Base-by-base conservation (phyloP, 1,140 invertebrate genomes). In the Chrysopa pallens region DNA sequence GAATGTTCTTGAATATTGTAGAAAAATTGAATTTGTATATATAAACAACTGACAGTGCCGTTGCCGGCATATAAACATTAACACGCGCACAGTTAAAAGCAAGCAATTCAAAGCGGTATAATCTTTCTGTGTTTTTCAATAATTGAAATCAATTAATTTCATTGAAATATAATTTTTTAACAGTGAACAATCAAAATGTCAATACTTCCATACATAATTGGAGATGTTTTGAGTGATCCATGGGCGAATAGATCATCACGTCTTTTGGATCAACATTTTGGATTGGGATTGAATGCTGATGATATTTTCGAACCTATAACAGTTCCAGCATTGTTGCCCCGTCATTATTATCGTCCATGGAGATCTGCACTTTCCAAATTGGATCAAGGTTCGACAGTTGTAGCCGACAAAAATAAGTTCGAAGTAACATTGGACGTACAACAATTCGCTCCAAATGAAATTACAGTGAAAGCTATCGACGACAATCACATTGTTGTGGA, bases 401-500 rank as follows among this genome's bases (percentile, higher is more conserved):
- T 45, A 39, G 56, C 62, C 0, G 67, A 75, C 15, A 63, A 67
- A 9, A 63, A 76, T 8, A 70, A 71, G 17, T 73, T 74, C 44
- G 61, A 70, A 50, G 66, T 70, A 8, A 67, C 68, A 23, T 56
- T 81, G 42, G 79, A 84, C 52, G 70, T 84, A 6, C 68, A 75
- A 39, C 75, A 80, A 47, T 85, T 82, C 57, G 73, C 73, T 43
- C 80, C 82, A 0, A 76, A 83, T 33, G 80, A 85, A 56, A 73
- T 86, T 6, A 72, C 63, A 13, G 75, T 87, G 1, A 86, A 81
- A 55, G 76, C 77, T 0, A 23, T 23, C 17, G 63, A 75, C 1
- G 76, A 80, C 46, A 72, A 76, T 40, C 68, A 64, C 31, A 62
- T 84, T 1, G 64, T 79, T 6, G 63, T 84, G 8, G 67, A 76